Evolutionary conservation across 2,113 vertebrate genomes (phyloP).

Genomic region (Varanus komodoensis): DNA sequence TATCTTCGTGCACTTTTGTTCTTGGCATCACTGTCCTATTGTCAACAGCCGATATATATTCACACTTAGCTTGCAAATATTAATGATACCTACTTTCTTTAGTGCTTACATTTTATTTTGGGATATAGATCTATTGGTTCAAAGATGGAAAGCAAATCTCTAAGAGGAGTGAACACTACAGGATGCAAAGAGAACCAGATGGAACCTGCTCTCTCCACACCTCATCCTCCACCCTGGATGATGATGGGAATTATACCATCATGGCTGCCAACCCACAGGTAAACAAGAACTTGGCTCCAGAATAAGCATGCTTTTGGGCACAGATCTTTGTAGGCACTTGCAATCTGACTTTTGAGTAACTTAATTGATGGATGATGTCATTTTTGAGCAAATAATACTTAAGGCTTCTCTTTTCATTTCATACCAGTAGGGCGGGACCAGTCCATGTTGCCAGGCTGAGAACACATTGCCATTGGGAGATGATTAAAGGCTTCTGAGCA

Average conservation of each 20-base stretch:
- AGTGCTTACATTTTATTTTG: conserved; percentile 12
- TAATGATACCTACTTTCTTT: conserved; percentile 10
- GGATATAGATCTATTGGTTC: conserved; percentile 95
- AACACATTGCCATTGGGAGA: not conserved
- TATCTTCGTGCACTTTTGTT: not conserved
- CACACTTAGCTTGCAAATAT: conserved; percentile 9
- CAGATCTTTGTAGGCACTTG: conserved; percentile 47
- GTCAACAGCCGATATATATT: not conserved
- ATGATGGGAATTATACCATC: conserved; percentile 98
- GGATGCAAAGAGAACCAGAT: conserved; percentile 88
- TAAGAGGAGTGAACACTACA: conserved; percentile 94
- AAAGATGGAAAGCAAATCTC: conserved; percentile 99
- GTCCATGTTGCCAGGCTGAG: conserved; percentile 38
- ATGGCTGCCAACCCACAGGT: conserved; percentile 95
- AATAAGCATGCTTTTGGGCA: conserved; percentile 51
- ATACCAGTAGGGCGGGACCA: conserved; percentile 63
- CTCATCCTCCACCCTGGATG: conserved; percentile 88
- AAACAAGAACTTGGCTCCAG: conserved; percentile 58
- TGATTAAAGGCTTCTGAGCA: conserved; percentile 29
- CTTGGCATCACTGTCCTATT: not conserved
- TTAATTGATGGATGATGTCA: conserved; percentile 65
- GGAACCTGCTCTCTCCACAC: conserved; percentile 93
- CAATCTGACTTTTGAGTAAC: conserved; percentile 43
- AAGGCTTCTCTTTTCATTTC: conserved; percentile 56
- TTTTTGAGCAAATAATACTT: conserved; percentile 18